Evolutionary conservation across 1,140 invertebrate genomes (phyloP), one percentile per base, ranked within the genome.

Genomic region (Euwallacea similis): DNA sequence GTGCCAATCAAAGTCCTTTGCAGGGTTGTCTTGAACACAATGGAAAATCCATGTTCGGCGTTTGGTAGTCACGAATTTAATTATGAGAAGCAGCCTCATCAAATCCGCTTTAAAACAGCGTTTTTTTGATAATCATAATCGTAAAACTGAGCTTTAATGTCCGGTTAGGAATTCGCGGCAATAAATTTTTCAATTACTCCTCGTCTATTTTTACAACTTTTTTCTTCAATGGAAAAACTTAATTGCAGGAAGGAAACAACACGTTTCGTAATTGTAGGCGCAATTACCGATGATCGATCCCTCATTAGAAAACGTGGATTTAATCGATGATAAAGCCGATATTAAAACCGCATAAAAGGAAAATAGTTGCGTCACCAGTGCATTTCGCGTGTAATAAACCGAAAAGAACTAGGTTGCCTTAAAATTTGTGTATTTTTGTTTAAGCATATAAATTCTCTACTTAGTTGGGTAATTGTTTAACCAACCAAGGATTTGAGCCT

Each of bases 241-340:
- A 50, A 50, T 50, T 11, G 13, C 46, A 50, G 46, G 46, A 50
- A 50, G 46, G 46, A 50, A 50, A 13, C 9, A 10, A 13, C 46
- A 13, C 13, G 9, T 50, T 50, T 11, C 46, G 46, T 50, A 50
- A 50, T 13, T 13, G 46, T 10, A 50, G 9, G 9, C 9, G 46
- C 46, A 50, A 50, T 50, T 13, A 11, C 46, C 46, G 13, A 50
- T 50, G 13, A 50, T 50, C 46, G 13, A 50, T 50, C 13, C 46
- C 9, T 11, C 9, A 50, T 13, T 50, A 13, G 13, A 50, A 50
- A 50, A 50, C 46, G 46, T 13, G 9, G 46, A 13, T 13, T 50
- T 50, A 50, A 50, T 50, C 46, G 46, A 50, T 50, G 13, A 50
- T 50, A 50, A 50, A 50, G 46, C 46, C 46, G 9, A 11, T 50